These are phyloP conservation scores for Entomobrya proxima DNA, from an alignment of 2,888 invertebrate species.

Conservation along the genomic window DNA sequence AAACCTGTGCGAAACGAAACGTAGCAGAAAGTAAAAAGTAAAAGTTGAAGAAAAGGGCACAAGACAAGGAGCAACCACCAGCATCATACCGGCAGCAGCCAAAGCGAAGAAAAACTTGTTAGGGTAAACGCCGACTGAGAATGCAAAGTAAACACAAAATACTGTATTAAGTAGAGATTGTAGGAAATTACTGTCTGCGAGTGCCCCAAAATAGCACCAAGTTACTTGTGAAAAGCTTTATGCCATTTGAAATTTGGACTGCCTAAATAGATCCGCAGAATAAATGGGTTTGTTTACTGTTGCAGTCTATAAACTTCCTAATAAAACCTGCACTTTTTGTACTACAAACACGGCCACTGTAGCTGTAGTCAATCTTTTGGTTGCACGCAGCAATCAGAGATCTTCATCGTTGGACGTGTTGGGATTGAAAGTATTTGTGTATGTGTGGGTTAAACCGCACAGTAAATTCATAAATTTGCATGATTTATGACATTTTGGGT, in stretches of 20 bases:
- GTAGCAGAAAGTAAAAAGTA: not conserved
- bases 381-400: not conserved
- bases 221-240: too few relatives aligned
- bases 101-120: slow-evolving; percentile 33
- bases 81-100: not conserved
- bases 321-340: too few relatives aligned
- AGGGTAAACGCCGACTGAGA: not conserved
- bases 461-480: slow-evolving; percentile 75
- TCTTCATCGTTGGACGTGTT: not conserved
- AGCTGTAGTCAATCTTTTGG: not conserved
- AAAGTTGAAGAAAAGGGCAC: slow-evolving; percentile 1
- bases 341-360: too few relatives aligned
- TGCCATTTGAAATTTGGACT: too few relatives aligned
- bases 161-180: too few relatives aligned
- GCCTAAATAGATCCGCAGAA: too few relatives aligned
- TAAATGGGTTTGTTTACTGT: too few relatives aligned
- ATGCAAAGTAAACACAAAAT: not conserved
- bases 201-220: too few relatives aligned
- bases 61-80: slow-evolving; percentile 12
- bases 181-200: too few relatives aligned
- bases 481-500: slow-evolving; percentile 75
- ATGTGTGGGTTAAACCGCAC: slow-evolving; percentile 54
- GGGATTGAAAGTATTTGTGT: not conserved
- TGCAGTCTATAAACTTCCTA: too few relatives aligned
- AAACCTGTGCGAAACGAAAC: not conserved